phyloP scores from a whole-genome alignment of 2,888 invertebrate species.

The Andrena bicolor region DNA sequence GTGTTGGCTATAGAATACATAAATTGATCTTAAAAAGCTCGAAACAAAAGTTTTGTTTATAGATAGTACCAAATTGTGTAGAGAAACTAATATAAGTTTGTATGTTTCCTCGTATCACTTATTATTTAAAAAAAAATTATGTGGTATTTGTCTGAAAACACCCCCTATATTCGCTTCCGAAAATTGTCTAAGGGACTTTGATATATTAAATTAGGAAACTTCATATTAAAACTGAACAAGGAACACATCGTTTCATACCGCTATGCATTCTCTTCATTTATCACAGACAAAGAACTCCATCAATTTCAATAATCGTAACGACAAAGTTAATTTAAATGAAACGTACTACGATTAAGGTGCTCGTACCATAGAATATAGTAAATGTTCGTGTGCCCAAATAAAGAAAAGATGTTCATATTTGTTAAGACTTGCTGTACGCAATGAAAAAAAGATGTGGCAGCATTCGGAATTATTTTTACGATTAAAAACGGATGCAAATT shows the following conservation, averaged over 20 bases:
- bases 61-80: neutral
- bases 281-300: neutral
- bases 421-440: slow-evolving; percentile 6
- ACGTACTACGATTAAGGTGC: slow-evolving; percentile 21
- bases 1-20: neutral
- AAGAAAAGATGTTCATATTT: slow-evolving; percentile 5
- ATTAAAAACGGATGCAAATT: neutral
- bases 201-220: slow-evolving; percentile 20
- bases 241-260: slow-evolving; percentile 19
- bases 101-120: neutral
- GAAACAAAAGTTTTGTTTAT: too few relatives aligned
- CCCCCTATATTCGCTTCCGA: slow-evolving; percentile 28
- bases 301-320: neutral
- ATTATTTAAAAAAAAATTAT: neutral
- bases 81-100: neutral
- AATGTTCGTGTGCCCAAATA: slow-evolving; percentile 3
- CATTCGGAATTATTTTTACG: slow-evolving; percentile 20
- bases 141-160: neutral
- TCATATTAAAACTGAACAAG: slow-evolving; percentile 8
- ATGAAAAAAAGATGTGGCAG: slow-evolving; percentile 14
- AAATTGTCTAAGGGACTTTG: slow-evolving; percentile 30
- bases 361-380: slow-evolving; percentile 29
- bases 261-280: slow-evolving; percentile 21
- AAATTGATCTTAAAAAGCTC: neutral
- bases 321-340: slow-evolving; percentile 5